A percentile compares a stretch with the other conserved stretches of the same genome.
phyloP scores from a whole-genome alignment of 2,888 invertebrate genomes.

The Drosophila algonquin region DNA sequence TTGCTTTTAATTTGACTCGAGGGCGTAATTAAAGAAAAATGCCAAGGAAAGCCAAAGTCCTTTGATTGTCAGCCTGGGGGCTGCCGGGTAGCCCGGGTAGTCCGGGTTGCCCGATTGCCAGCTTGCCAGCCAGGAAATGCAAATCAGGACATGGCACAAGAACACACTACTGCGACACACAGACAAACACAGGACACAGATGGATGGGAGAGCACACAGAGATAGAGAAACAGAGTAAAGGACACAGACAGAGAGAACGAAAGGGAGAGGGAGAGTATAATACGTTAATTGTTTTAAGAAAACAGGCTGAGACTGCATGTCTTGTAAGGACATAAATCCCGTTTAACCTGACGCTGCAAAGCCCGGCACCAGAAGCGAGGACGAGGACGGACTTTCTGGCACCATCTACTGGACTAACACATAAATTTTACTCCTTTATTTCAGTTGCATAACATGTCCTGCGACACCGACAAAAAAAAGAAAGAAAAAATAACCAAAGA shows the following conservation, averaged over 20 bases:
- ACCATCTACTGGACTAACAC: slow-evolving; percentile 62
- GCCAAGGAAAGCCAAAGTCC: slow-evolving; percentile 57
- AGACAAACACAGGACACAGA: slow-evolving; percentile 28
- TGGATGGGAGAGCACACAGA: slow-evolving; percentile 25
- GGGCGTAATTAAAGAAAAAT: slow-evolving; percentile 79
- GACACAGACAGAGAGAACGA: background rate
- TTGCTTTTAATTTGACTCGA: slow-evolving; percentile 74
- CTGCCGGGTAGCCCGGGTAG: too few relatives aligned
- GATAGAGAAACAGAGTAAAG: background rate
- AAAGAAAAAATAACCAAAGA: slow-evolving; percentile 48
- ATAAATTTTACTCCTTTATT: slow-evolving; percentile 72
- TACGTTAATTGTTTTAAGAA: slow-evolving; percentile 64
- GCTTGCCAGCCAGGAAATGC: slow-evolving; percentile 46
- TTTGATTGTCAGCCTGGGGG: slow-evolving; percentile 66
- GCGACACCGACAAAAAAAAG: slow-evolving; percentile 42
- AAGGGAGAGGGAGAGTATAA: slow-evolving; percentile 36
- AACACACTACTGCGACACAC: slow-evolving; percentile 4
- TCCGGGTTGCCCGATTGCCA: slow-evolving; percentile 3
- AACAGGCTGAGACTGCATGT: slow-evolving; percentile 43
- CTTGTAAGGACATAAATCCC: slow-evolving; percentile 64
- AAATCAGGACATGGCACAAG: slow-evolving; percentile 55
- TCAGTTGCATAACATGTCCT: slow-evolving; percentile 73
- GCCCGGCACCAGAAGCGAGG: background rate
- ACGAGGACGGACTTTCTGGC: slow-evolving; percentile 16
- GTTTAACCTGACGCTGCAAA: slow-evolving; percentile 71